A percentile compares a stretch with the other conserved stretches of the same genome.
Evolutionary conservation across 2,888 invertebrate species (phyloP).

Genomic region (Morpho deidamia): DNA sequence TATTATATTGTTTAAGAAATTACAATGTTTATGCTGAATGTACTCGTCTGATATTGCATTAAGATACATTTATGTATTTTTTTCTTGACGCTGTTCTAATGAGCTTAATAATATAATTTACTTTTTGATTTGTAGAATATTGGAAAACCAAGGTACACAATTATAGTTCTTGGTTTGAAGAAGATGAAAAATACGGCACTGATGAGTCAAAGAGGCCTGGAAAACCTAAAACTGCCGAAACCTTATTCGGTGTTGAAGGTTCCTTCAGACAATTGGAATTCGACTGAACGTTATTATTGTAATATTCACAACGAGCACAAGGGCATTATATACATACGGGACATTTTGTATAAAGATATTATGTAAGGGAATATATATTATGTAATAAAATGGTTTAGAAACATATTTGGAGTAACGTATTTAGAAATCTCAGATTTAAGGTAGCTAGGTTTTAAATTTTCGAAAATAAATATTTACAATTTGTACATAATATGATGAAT

Average conservation of each 20-base stretch:
- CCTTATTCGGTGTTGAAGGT: slow-evolving; percentile 67
- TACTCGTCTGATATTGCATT: not conserved
- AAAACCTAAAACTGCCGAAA: slow-evolving; percentile 65
- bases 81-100: not conserved
- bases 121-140: slow-evolving; percentile 25
- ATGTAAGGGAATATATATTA: not conserved
- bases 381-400: not conserved
- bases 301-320: too few species aligned
- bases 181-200: slow-evolving; percentile 48
- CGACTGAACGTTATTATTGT: slow-evolving; percentile 20
- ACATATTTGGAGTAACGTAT: not conserved
- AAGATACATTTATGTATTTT: not conserved
- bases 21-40: too few species aligned
- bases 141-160: slow-evolving; percentile 56
- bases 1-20: not conserved
- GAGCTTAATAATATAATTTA: not conserved
- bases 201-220: slow-evolving; percentile 70
- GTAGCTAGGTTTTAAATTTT: too few species aligned
- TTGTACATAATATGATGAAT: too few species aligned
- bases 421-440: not conserved
- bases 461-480: too few species aligned
- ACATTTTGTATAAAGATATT: not conserved
- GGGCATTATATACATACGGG: too few species aligned
- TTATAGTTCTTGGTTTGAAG: slow-evolving; percentile 63
- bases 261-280: slow-evolving; percentile 58